These are phyloP conservation scores for Anseranas semipalmata DNA, from an alignment of 2,113 vertebrate species.

Conservation along the genomic window DNA sequence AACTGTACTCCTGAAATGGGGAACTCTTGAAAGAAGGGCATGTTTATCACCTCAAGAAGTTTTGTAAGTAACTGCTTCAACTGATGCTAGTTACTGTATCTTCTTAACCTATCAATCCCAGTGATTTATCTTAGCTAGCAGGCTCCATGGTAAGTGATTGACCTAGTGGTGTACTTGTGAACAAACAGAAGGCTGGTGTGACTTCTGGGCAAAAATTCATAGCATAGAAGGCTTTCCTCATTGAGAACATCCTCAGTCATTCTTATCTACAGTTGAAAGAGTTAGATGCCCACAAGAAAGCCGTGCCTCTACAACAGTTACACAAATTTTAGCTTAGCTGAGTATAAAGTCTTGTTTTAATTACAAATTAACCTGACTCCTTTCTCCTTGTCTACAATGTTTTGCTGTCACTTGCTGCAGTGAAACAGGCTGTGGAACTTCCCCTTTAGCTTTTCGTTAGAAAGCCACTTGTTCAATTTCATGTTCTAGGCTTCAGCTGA, in stretches of 20 bases:
- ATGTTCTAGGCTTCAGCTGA: neutral
- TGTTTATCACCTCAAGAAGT: neutral
- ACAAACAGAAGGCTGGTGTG: neutral
- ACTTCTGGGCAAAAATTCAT: neutral
- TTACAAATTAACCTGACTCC: neutral
- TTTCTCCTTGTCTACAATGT: neutral
- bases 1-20: neutral
- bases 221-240: neutral
- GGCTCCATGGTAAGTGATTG: neutral
- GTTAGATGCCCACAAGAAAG: neutral
- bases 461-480: conserved; percentile 10
- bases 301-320: neutral
- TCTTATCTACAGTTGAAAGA: neutral
- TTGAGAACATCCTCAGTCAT: neutral
- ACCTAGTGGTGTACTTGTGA: neutral
- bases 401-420: neutral
- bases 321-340: neutral
- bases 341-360: neutral
- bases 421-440: neutral
- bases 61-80: neutral
- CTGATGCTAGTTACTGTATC: neutral
- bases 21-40: neutral
- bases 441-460: neutral
- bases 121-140: neutral
- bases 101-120: neutral